A percentile compares a stretch with the other conserved stretches of the same genome.
Evolutionary conservation across 2,113 vertebrate species (phyloP).

Genomic region (Rhinoptilus africanus): DNA sequence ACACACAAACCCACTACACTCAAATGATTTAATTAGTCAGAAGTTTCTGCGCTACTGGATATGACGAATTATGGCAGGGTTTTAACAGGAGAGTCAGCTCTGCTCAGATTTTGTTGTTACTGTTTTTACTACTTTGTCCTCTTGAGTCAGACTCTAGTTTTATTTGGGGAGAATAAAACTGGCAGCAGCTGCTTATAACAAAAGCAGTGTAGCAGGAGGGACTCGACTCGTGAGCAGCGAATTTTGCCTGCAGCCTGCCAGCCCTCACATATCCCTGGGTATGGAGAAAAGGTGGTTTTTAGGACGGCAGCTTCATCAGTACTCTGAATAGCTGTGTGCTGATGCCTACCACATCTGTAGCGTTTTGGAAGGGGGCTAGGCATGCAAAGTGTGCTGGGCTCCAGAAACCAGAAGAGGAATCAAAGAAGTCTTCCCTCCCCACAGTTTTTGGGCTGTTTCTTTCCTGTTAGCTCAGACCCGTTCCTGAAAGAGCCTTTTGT

Average conservation of each 20-base stretch:
- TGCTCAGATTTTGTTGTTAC: background rate
- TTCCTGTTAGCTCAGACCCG: conserved; percentile 39
- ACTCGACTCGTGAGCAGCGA: background rate
- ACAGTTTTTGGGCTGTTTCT: conserved; percentile 17
- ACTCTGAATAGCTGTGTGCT: background rate
- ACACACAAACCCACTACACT: background rate
- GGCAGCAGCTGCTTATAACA: background rate
- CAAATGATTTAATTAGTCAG: background rate
- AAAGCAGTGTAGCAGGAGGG: background rate
- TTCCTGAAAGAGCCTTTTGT: conserved; percentile 52
- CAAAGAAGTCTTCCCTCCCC: background rate
- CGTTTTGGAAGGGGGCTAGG: background rate
- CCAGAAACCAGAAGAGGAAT: conserved; percentile 39
- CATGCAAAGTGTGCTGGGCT: background rate
- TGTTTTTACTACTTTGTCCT: background rate
- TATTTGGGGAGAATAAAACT: background rate
- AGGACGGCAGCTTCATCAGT: background rate
- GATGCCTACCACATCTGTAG: conserved; percentile 3
- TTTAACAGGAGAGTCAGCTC: background rate
- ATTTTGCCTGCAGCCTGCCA: background rate
- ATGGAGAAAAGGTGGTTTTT: background rate
- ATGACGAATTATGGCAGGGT: background rate
- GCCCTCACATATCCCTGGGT: background rate
- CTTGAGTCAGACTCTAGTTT: background rate
- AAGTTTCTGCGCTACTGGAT: background rate